Evolutionary conservation across 1,140 invertebrate genomes (phyloP), one percentile per base, ranked within the genome.

Genomic region (Cyrtorhinus lividipennis): DNA sequence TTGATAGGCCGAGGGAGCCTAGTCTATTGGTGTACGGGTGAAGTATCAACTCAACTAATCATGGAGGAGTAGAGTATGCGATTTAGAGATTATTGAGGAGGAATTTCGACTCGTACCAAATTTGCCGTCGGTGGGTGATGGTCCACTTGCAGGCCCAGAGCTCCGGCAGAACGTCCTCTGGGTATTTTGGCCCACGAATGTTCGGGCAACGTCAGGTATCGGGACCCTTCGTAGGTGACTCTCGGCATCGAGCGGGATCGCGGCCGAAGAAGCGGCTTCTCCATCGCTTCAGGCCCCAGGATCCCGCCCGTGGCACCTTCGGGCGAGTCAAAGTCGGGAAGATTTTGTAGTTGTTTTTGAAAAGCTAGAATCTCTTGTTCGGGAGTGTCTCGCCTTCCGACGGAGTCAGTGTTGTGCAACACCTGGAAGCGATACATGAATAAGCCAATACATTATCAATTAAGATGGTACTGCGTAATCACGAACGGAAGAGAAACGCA

Each of bases 321-420:
- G 0, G 71, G 71, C 0, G 71, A 72, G 65, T 73, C 72, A 64
- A 77, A 76, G 59, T 76, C 74, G 0, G 78, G 78, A 59, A 80
- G 68, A 65, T 79, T 80, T 67, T 79, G 78, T 2, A 80, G 69
- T 61, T 78, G 75, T 59, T 75, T 71, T 68, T 80, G 78, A 65
- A 80, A 79, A 1, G 76, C 75, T 13, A 75, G 67, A 25, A 80
- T 78, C 61, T 79, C 77, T 59, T 76, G 74, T 68, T 79, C 77
- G 2, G 74, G 73, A 22, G 72, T 75, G 44, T 73, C 72, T 22
- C 63, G 15, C 13, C 23, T n/a, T 2, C 61, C 60, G 10, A 24
- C 23, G 3, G 44, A 24, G 18, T 38, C 57, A 13, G 38, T 44
- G 22, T 64, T 59, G 24, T 58, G 65, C 26, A 60, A 48, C 24